Conservation (phyloP, 2,113 vertebrate species). For the Vireo altiloquus region DNA sequence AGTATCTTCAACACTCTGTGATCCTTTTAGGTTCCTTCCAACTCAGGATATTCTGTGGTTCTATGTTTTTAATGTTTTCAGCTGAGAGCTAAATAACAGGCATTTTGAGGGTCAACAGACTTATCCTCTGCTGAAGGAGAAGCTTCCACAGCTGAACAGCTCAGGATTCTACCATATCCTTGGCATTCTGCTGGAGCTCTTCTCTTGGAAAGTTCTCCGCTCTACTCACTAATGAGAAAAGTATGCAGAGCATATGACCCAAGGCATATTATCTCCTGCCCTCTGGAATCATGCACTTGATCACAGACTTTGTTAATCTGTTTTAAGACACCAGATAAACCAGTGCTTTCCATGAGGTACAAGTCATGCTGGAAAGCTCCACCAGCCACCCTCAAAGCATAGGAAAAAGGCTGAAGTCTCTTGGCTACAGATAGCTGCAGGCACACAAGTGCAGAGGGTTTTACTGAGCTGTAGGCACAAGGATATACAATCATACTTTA, state of each 20-base stretch:
- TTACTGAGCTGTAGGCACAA: background rate
- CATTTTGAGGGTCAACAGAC: background rate
- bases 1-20: background rate
- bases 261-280: background rate
- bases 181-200: background rate
- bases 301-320: background rate
- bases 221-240: background rate
- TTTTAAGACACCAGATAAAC: background rate
- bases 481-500: background rate
- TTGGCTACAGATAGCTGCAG: background rate
- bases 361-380: background rate
- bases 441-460: background rate
- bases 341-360: background rate
- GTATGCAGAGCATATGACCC: background rate
- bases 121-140: background rate
- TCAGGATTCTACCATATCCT: background rate
- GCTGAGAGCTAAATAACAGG: background rate
- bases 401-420: background rate
- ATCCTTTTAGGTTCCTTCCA: background rate
- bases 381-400: background rate
- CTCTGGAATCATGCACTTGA: background rate
- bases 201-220: background rate
- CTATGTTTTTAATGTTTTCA: background rate
- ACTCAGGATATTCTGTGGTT: background rate
- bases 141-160: background rate